Conservation (phyloP, 2,797 vertebrate genomes). For the Trematomus bernacchii region DNA sequence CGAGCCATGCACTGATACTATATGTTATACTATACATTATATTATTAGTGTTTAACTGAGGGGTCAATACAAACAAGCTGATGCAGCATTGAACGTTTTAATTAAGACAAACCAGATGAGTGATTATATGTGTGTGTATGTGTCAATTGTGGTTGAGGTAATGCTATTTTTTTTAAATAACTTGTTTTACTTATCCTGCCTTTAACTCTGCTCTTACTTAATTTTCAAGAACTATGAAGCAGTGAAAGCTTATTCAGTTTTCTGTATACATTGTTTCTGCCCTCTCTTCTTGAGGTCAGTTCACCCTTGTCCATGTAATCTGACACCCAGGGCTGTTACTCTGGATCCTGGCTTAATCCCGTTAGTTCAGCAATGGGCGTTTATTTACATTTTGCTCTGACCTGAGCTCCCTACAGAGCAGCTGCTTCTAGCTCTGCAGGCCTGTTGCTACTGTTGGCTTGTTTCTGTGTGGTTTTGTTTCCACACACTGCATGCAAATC, state of each 20-base stretch:
- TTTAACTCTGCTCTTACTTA: slow-evolving; percentile 9
- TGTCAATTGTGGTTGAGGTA: background rate
- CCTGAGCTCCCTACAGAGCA: slow-evolving; percentile 26
- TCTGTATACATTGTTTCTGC: slow-evolving; percentile 20
- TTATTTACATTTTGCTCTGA: slow-evolving; percentile 65
- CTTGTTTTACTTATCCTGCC: background rate
- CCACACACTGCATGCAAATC: slow-evolving; percentile 53
- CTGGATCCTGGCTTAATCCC: slow-evolving; percentile 34
- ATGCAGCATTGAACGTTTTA: background rate
- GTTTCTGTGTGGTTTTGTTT: slow-evolving; percentile 43
- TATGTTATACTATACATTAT: background rate
- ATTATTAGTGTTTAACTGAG: background rate
- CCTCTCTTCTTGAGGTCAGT: slow-evolving; percentile 33
- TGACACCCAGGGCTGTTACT: slow-evolving; percentile 32
- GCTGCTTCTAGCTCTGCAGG: slow-evolving; percentile 28
- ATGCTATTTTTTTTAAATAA: background rate
- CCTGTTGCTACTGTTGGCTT: slow-evolving; percentile 51
- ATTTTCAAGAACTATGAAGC: slow-evolving; percentile 13
- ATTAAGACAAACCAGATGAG: background rate
- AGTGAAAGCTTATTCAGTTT: slow-evolving; percentile 24
- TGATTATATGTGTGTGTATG: background rate
- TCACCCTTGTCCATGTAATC: slow-evolving; percentile 31
- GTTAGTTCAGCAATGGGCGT: slow-evolving; percentile 30
- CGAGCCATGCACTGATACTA: background rate
- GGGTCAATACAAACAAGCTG: background rate